phyloP scores from a whole-genome alignment of 2,888 invertebrate species.

The Rutpela maculata region DNA sequence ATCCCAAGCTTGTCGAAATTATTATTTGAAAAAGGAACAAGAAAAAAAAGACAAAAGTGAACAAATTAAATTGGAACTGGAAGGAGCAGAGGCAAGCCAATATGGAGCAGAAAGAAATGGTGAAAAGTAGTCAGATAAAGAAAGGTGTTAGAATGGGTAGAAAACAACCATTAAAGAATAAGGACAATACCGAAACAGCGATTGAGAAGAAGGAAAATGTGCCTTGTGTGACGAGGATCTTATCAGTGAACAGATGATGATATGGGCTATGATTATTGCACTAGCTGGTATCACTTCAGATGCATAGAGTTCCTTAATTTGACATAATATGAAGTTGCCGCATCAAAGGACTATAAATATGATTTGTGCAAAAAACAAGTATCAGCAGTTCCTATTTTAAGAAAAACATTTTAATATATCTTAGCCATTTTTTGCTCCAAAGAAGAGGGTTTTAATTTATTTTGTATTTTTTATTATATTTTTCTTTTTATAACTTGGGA shows the following conservation, averaged over 20 bases:
- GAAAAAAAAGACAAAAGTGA: too few species aligned
- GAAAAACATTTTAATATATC: too few species aligned
- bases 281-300: background rate
- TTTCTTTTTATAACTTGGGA: too few species aligned
- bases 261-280: slow-evolving; percentile 29
- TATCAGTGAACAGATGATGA: slow-evolving; percentile 31
- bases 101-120: background rate
- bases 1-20: slow-evolving; percentile 22
- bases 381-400: too few species aligned
- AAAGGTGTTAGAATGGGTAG: background rate
- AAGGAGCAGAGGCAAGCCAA: slow-evolving; percentile 19
- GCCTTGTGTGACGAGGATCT: slow-evolving; percentile 20
- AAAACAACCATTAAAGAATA: background rate
- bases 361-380: background rate
- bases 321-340: background rate
- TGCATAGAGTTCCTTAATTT: background rate
- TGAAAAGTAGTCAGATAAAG: background rate
- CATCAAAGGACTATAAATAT: background rate
- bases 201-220: background rate
- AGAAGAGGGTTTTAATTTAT: too few species aligned
- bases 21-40: slow-evolving; percentile 21
- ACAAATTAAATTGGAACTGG: background rate
- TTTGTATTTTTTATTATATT: too few species aligned
- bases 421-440: too few species aligned
- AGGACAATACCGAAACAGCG: slow-evolving; percentile 1